phyloP scores from a whole-genome alignment of 2,797 vertebrate genomes.

The Tadarida brasiliensis region DNA sequence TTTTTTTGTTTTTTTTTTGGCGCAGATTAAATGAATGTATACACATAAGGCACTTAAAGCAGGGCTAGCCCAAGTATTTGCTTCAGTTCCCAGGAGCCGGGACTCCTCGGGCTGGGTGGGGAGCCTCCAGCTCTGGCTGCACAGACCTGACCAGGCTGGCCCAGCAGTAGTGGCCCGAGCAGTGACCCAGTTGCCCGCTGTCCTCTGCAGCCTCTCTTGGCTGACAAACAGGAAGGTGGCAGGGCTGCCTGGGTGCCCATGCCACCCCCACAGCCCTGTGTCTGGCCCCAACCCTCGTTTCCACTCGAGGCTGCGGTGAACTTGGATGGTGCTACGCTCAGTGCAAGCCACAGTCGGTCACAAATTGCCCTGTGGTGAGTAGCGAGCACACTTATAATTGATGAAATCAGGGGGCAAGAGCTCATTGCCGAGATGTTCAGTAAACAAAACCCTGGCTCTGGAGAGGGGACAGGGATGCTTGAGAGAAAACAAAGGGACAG shows the following conservation, averaged over 20 bases:
- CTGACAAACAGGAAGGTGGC: slow-evolving; percentile 72
- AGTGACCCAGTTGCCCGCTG: neutral
- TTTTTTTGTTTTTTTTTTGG: neutral
- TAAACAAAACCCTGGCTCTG: slow-evolving; percentile 57
- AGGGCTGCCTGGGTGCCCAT: neutral
- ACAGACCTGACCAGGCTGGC: neutral
- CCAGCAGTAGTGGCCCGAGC: neutral
- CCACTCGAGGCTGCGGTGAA: slow-evolving; percentile 32
- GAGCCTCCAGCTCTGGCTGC: neutral
- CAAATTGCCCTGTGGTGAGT: slow-evolving; percentile 57
- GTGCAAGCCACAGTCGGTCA: slow-evolving; percentile 64
- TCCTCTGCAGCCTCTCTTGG: neutral
- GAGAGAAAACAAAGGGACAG: neutral
- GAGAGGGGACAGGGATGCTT: neutral
- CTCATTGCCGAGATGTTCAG: slow-evolving; percentile 27
- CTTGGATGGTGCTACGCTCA: neutral
- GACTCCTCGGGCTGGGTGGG: neutral
- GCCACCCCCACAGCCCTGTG: slow-evolving; percentile 23
- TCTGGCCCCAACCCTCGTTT: slow-evolving; percentile 30
- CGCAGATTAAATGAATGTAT: neutral
- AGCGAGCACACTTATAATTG: slow-evolving; percentile 64
- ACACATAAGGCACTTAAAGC: neutral
- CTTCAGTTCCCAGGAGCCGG: neutral
- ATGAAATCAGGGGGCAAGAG: slow-evolving; percentile 63
- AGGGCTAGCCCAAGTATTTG: neutral